These are phyloP conservation scores for Pristionchus exspectatus DNA, from an alignment of 2,888 invertebrate species.

Conservation along the genomic window DNA sequence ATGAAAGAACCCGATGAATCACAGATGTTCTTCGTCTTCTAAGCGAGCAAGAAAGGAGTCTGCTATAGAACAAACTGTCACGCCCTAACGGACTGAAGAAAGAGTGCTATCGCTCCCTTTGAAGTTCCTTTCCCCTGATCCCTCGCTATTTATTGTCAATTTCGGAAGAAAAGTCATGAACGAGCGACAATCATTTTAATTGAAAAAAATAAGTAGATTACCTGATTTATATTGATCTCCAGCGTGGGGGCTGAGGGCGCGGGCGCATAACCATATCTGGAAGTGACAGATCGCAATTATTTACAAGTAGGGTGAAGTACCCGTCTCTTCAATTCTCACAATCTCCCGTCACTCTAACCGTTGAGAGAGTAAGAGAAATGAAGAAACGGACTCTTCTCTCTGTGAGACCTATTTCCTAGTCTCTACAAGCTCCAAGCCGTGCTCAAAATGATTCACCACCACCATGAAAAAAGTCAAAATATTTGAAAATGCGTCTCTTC, in stretches of 20 bases:
- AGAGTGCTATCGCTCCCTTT: no score
- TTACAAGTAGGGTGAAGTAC: neutral
- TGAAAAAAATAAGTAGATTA: constrained; percentile 20
- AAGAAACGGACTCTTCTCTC: neutral
- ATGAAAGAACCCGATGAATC: no score
- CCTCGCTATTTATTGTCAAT: neutral
- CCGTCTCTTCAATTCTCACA: neutral
- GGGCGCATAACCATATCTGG: constrained; percentile 68
- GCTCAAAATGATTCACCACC: no score
- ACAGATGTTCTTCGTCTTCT: no score
- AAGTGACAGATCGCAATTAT: neutral
- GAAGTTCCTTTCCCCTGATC: neutral
- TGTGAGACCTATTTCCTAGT: neutral
- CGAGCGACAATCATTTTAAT: no score
- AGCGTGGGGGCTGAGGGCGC: constrained; percentile 70
- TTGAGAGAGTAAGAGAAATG: no score
- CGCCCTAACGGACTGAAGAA: no score
- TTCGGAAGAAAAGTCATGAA: neutral
- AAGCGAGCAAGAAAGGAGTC: no score
- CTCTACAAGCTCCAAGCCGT: no score
- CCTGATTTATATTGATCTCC: constrained; percentile 77
- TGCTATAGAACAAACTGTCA: no score
- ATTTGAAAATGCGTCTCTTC: neutral
- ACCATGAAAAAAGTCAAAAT: no score
- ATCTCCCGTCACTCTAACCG: neutral